Percentiles rank a stretch among this genome's conserved stretches.
These are phyloP conservation scores for Polyommatus icarus DNA, from an alignment of 2,888 invertebrate genomes.

Conservation along the genomic window DNA sequence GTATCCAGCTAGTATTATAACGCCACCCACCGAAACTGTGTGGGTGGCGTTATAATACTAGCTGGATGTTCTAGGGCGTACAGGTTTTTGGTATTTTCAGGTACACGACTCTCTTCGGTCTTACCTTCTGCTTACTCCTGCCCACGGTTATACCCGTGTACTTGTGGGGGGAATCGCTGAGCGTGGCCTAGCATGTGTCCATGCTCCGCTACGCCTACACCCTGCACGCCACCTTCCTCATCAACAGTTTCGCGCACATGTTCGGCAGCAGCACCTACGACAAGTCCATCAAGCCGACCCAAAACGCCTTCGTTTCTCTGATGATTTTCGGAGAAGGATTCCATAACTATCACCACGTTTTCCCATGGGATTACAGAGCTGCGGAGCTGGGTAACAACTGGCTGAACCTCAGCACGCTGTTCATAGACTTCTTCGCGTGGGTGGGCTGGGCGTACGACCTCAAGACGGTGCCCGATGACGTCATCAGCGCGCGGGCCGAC, in stretches of 20 bases:
- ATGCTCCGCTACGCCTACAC: conserved; percentile 76
- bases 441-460: conserved; percentile 53
- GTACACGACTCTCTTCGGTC: conserved; percentile 82
- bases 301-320: conserved; percentile 47
- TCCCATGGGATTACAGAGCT: conserved; percentile 55
- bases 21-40: too few species aligned
- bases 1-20: too few species aligned
- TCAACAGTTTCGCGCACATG: conserved; percentile 83
- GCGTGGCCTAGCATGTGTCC: conserved; percentile 57
- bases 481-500: conserved; percentile 42
- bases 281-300: conserved; percentile 48
- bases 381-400: conserved; percentile 51
- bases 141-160: conserved; percentile 70
- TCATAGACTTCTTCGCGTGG: conserved; percentile 56
- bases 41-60: too few species aligned
- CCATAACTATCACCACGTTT: conserved; percentile 59
- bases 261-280: conserved; percentile 73
- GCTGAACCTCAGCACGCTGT: conserved; percentile 47
- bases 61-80: conserved; percentile 32
- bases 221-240: conserved; percentile 80
- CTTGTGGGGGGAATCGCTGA: conserved; percentile 78
- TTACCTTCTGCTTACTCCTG: conserved; percentile 74
- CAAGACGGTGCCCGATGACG: conserved; percentile 48
- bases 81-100: conserved; percentile 48
- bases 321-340: conserved; percentile 54